Conservation (phyloP, 2,797 vertebrate species). For the Sternotherus odoratus region DNA sequence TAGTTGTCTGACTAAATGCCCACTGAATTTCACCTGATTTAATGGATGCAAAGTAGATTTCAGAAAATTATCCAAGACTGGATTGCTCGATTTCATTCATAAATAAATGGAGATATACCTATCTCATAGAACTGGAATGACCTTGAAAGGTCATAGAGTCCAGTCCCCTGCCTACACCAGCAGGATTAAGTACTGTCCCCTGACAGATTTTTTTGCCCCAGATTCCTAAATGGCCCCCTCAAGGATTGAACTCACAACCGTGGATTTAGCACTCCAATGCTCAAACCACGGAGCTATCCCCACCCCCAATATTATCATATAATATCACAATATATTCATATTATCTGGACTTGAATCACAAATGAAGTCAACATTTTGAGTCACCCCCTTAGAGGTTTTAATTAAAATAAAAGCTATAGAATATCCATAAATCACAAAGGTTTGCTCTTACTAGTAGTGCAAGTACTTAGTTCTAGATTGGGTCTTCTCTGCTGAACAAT, state of each 20-base stretch:
- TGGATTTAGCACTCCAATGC: too few species aligned
- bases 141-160: too few species aligned
- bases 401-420: not conserved
- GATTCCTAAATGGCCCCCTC: too few species aligned
- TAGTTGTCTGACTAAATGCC: slow-evolving; percentile 2
- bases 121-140: too few species aligned
- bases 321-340: too few species aligned
- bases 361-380: not conserved
- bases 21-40: not conserved
- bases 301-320: too few species aligned
- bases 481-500: not conserved
- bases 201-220: too few species aligned
- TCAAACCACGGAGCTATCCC: too few species aligned
- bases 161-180: too few species aligned
- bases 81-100: not conserved
- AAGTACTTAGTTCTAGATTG: not conserved
- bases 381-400: not conserved
- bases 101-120: too few species aligned
- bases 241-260: too few species aligned
- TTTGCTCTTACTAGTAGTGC: not conserved
- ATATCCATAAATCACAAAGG: not conserved
- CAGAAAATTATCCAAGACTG: not conserved
- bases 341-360: not conserved
- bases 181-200: too few species aligned
- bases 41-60: not conserved